phyloP scores from a whole-genome alignment of 2,888 invertebrate species.

The Platycnemis pennipes region DNA sequence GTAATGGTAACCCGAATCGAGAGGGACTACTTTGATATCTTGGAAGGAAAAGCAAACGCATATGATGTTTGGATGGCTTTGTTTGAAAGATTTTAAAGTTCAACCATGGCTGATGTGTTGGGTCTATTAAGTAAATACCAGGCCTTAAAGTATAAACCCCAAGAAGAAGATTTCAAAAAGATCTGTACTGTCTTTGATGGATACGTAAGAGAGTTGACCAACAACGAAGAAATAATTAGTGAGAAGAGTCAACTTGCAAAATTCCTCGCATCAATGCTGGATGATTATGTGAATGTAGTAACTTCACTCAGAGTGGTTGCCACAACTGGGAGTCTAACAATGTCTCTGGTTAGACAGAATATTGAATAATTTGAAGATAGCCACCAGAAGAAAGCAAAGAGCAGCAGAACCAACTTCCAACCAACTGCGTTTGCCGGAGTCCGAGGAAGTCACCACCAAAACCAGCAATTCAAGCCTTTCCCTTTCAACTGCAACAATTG shows the following conservation, averaged over 20 bases:
- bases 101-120: too few relatives aligned
- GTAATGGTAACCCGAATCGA: too few relatives aligned
- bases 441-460: not conserved
- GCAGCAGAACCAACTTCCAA: not conserved
- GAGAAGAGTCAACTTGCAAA: too few relatives aligned
- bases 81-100: too few relatives aligned
- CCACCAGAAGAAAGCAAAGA: slow-evolving; percentile 10
- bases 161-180: not conserved
- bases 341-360: slow-evolving; percentile 22
- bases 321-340: not conserved
- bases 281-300: not conserved
- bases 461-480: not conserved
- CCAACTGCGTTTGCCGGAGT: not conserved
- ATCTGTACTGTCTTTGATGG: not conserved
- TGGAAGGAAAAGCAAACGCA: too few relatives aligned
- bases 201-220: not conserved
- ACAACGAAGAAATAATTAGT: not conserved
- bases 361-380: not conserved
- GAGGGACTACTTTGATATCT: too few relatives aligned
- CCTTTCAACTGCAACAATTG: not conserved
- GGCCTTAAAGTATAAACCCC: not conserved
- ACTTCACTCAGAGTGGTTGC: not conserved
- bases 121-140: too few relatives aligned
- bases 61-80: too few relatives aligned
- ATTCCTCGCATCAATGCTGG: not conserved